These are phyloP conservation scores for Fregata magnificens DNA, from an alignment of 2,113 vertebrate species.

Conservation along the genomic window DNA sequence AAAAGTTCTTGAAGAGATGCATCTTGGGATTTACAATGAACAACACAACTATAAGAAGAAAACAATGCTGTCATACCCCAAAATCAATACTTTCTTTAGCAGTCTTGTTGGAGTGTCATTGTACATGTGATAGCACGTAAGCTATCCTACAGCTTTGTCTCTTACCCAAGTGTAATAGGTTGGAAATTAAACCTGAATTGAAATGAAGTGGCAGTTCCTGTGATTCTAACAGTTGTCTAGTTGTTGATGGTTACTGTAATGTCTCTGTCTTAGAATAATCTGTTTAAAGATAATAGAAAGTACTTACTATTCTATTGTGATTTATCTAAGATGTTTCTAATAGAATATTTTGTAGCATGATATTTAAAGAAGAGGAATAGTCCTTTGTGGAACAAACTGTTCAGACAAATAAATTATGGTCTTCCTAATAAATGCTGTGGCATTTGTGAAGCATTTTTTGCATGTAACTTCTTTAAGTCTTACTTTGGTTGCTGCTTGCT, in stretches of 20 bases:
- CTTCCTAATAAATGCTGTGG: not conserved
- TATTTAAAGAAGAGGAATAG: not conserved
- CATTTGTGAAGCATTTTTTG: not conserved
- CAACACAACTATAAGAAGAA: not conserved
- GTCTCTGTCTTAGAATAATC: not conserved
- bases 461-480: not conserved
- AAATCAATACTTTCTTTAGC: not conserved
- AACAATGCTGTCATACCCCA: not conserved
- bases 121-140: accelerated
- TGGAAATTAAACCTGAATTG: not conserved
- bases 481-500: not conserved
- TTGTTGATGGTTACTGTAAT: not conserved
- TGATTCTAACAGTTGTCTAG: not conserved
- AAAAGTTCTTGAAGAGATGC: not conserved
- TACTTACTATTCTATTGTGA: not conserved
- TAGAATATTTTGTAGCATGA: not conserved
- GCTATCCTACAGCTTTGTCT: not conserved
- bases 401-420: not conserved
- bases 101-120: not conserved
- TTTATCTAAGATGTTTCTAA: not conserved
- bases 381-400: not conserved
- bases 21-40: not conserved
- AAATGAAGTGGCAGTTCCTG: not conserved
- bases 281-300: not conserved
- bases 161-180: not conserved